Percentiles rank a stretch among this genome's conserved stretches.
These are phyloP conservation scores for Catocala nupta DNA, from an alignment of 2,888 invertebrate species.

Conservation along the genomic window DNA sequence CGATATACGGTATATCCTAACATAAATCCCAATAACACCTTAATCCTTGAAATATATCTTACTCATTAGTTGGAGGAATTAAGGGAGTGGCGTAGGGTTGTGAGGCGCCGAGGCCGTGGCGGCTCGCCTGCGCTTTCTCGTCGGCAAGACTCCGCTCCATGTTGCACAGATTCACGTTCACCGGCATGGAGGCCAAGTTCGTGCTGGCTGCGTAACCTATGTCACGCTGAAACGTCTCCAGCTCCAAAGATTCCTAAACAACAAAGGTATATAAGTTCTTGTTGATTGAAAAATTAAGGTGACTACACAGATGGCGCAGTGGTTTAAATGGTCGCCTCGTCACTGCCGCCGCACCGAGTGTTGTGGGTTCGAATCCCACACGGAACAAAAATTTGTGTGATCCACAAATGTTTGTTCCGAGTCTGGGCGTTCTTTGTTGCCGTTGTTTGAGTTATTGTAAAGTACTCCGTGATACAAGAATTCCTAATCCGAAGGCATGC, in stretches of 20 bases:
- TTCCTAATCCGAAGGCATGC: too few relatives aligned
- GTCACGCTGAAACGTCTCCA: slow-evolving; percentile 69
- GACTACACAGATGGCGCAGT: too few relatives aligned
- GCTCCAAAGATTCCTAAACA: slow-evolving; percentile 68
- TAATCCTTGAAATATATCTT: slow-evolving; percentile 4
- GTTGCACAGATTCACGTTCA: slow-evolving; percentile 61
- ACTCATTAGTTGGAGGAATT: slow-evolving; percentile 8
- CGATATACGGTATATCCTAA: too few relatives aligned
- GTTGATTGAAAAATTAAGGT: neutral
- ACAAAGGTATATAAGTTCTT: neutral
- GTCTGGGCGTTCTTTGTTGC: too few relatives aligned
- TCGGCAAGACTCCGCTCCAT: slow-evolving; percentile 65
- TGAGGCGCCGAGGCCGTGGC: slow-evolving; percentile 9
- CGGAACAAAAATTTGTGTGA: too few relatives aligned
- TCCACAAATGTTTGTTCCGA: too few relatives aligned
- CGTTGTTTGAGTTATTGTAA: too few relatives aligned
- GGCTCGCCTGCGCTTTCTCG: slow-evolving; percentile 51
- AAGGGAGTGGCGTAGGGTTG: neutral
- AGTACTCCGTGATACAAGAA: too few relatives aligned
- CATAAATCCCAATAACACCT: too few relatives aligned
- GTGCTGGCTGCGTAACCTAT: slow-evolving; percentile 57
- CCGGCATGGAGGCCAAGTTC: slow-evolving; percentile 49
- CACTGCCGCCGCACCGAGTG: too few relatives aligned
- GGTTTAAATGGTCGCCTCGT: too few relatives aligned
- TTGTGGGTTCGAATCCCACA: too few relatives aligned